phyloP scores from a whole-genome alignment of 2,888 invertebrate species.

The Tethea ocularis region DNA sequence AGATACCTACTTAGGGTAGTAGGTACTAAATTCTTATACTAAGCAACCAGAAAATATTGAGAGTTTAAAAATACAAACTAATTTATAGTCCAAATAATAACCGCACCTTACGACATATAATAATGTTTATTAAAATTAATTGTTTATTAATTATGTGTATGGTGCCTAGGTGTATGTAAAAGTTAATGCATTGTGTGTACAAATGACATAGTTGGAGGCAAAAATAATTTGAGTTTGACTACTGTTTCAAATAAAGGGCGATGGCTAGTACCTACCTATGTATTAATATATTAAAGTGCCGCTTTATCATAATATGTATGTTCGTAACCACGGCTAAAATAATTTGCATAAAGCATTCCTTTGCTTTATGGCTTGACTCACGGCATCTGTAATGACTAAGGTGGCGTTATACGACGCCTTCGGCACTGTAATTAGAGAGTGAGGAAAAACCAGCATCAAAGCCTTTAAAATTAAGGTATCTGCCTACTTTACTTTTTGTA shows the following conservation, averaged over 20 bases:
- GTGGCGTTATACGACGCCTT: constrained; percentile 74
- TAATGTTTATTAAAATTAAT: too few relatives aligned
- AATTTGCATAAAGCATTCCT: constrained; percentile 75
- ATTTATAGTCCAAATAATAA: too few relatives aligned
- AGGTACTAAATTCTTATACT: too few relatives aligned
- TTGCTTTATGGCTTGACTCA: constrained; percentile 71
- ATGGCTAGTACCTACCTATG: background rate
- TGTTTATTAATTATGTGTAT: too few relatives aligned
- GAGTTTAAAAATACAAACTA: too few relatives aligned
- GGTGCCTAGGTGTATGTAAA: too few relatives aligned
- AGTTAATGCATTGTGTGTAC: too few relatives aligned
- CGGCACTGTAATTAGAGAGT: constrained; percentile 68
- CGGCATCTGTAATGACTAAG: constrained; percentile 75
- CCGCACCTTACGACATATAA: too few relatives aligned
- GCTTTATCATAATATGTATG: background rate
- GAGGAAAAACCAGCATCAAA: constrained; percentile 58
- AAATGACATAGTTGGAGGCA: too few relatives aligned
- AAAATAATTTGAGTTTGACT: background rate
- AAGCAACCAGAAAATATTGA: too few relatives aligned
- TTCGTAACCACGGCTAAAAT: constrained; percentile 42
- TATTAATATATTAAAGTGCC: too few relatives aligned
- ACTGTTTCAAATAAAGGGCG: background rate
- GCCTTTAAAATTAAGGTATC: constrained; percentile 57
- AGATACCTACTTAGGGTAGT: too few relatives aligned
- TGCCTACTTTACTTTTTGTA: constrained; percentile 20